phyloP scores from a whole-genome alignment of 2,113 vertebrate species.

The Anseranas semipalmata region DNA sequence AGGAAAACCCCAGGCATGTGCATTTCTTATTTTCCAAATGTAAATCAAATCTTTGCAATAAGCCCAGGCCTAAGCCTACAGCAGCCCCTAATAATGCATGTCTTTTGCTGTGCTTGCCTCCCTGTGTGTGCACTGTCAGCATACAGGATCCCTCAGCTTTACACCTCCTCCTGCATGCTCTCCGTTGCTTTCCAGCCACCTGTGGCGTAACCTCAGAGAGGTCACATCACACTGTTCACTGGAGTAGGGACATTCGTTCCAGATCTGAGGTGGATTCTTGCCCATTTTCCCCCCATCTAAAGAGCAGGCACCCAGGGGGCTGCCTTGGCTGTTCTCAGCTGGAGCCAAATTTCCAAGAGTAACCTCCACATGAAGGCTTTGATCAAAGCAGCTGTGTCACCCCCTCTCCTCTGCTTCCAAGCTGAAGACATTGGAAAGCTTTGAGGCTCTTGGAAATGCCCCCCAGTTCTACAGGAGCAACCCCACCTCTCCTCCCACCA shows the following conservation, averaged over 20 bases:
- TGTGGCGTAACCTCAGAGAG: background rate
- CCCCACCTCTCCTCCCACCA: background rate
- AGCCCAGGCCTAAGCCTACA: background rate
- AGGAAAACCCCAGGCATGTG: background rate
- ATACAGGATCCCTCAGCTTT: background rate
- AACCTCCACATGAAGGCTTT: background rate
- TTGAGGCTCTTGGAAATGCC: background rate
- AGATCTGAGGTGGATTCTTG: background rate
- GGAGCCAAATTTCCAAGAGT: background rate
- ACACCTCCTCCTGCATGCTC: background rate
- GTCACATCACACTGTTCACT: background rate
- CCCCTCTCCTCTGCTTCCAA: background rate
- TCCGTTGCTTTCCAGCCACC: background rate
- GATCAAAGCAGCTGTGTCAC: background rate
- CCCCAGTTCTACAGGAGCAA: background rate
- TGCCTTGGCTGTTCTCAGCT: background rate
- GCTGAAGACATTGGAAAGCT: background rate
- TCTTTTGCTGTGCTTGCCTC: background rate
- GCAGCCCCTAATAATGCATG: background rate
- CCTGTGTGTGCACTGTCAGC: background rate
- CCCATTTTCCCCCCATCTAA: background rate
- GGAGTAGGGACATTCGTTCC: background rate
- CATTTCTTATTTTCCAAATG: constrained; percentile 6
- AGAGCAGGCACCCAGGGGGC: background rate
- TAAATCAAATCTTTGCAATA: background rate